Evolutionary conservation across 1,140 invertebrate species (phyloP), one percentile per base, ranked within the genome.

Genomic region (Hycleus cichorii): DNA sequence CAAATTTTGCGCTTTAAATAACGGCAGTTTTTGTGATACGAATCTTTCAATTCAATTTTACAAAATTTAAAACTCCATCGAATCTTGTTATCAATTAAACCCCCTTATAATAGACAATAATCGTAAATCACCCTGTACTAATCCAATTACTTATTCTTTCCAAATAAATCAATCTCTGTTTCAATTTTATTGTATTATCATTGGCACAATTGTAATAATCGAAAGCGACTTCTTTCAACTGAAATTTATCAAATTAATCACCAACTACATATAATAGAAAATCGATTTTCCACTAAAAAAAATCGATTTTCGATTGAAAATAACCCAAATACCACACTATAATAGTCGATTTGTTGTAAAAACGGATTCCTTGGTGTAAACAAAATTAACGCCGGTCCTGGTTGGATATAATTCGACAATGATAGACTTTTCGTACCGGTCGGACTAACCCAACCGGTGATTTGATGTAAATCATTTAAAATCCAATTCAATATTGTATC

Each of bases 341-440:
- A 87, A 65, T 81, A 78, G 39, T 84, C 80, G 65, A 79, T 78
- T 57, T 78, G 72, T 48, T 72, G 64, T 64, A 80, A 76, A 11
- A 86, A 71, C 11, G 83, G 83, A 74, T 87, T 87, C 39, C 82
- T 75, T 12, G 87, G 86, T 2, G 86, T 88, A 66, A 89, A 89
- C 38, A 89, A 70, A 63, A 89, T 79, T 39, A 89, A 67, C 25
- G 83, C 80, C 4, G 86, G 84, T 50, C 83, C 83, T n/a, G 78
- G 77, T 51, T 80, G 78, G 7, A 84, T 74, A 70, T 80, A 82
- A 62, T 77, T 77, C 18, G 83, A 80, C 25, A 88, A 76, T 42
- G 76, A 80, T 8, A 79, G 73, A 7, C 83, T 80, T 71, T 88
- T 88, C 42, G 77, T 77, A 66, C 85, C 85, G 47, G 81, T 77